Evolutionary conservation across 2,113 vertebrate genomes (phyloP).

Genomic region (Lycaon pictus): DNA sequence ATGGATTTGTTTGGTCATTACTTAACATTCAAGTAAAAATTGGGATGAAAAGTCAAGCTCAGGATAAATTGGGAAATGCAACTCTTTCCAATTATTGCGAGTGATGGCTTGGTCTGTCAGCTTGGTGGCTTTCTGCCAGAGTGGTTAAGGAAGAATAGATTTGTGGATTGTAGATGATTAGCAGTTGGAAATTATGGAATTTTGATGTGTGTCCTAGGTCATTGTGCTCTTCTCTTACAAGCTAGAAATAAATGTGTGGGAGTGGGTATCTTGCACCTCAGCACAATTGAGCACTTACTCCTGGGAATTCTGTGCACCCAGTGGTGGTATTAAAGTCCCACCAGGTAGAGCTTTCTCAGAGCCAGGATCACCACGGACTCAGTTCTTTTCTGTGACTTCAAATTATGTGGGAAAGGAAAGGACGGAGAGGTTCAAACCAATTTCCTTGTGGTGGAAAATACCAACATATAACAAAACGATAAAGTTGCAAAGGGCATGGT

Average conservation of each 20-base stretch:
- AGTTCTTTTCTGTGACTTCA: neutral
- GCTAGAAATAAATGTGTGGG: conserved; percentile 43
- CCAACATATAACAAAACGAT: neutral
- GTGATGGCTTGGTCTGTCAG: neutral
- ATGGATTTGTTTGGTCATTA: neutral
- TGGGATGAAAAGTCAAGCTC: neutral
- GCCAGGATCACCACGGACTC: neutral
- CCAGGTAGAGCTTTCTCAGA: neutral
- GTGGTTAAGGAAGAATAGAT: neutral
- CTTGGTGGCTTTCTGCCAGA: neutral
- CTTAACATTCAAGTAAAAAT: neutral
- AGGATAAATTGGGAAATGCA: neutral
- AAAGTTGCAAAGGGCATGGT: neutral
- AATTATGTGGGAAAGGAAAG: neutral
- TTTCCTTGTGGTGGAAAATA: neutral
- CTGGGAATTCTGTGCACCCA: neutral
- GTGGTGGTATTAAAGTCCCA: neutral
- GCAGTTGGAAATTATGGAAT: neutral
- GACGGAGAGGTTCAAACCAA: neutral
- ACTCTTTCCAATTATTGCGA: neutral
- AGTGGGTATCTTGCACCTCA: neutral
- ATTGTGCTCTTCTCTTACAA: neutral
- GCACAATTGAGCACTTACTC: neutral
- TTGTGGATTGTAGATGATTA: neutral
- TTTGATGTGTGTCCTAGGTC: neutral